Percentiles rank a stretch among this genome's conserved stretches.
phyloP scores from a whole-genome alignment of 2,888 invertebrate genomes.

The Cosmorhoe ocellata region DNA sequence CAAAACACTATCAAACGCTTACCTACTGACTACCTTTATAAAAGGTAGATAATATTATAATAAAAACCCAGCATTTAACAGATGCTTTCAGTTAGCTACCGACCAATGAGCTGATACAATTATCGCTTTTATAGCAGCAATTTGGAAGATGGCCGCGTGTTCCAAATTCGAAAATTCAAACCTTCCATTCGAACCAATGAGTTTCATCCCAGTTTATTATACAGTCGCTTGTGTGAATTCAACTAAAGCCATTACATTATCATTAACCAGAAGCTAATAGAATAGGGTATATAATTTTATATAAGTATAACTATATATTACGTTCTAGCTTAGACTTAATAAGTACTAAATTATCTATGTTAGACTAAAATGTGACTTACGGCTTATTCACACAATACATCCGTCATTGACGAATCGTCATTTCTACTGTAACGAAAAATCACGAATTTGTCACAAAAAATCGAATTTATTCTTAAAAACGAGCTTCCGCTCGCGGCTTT shows the following conservation, averaged over 20 bases:
- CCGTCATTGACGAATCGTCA: too few species aligned
- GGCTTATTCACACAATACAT: too few species aligned
- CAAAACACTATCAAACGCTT: slow-evolving; percentile 27
- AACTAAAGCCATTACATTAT: too few species aligned
- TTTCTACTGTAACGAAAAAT: too few species aligned
- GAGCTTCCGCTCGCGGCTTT: too few species aligned
- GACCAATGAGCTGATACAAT: slow-evolving; percentile 75
- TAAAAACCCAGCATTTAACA: slow-evolving; percentile 45
- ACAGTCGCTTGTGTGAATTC: slow-evolving; percentile 11
- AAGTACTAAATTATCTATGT: not conserved
- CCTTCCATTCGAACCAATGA: slow-evolving; percentile 67
- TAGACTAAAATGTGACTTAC: too few species aligned
- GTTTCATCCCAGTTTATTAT: slow-evolving; percentile 70
- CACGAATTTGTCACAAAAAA: too few species aligned
- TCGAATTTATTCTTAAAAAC: too few species aligned
- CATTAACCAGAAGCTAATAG: too few species aligned
- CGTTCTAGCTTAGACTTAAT: slow-evolving; percentile 13
- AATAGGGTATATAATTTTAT: too few species aligned
- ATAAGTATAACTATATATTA: too few species aligned
- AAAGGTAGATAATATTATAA: slow-evolving; percentile 8
- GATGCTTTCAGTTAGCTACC: slow-evolving; percentile 73
- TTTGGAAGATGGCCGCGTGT: slow-evolving; percentile 72
- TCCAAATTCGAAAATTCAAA: slow-evolving; percentile 70
- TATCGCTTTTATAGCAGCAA: slow-evolving; percentile 72
- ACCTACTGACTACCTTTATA: slow-evolving; percentile 5